Conservation (phyloP, 2,797 vertebrate species). For the Phalloptychus januarius region DNA sequence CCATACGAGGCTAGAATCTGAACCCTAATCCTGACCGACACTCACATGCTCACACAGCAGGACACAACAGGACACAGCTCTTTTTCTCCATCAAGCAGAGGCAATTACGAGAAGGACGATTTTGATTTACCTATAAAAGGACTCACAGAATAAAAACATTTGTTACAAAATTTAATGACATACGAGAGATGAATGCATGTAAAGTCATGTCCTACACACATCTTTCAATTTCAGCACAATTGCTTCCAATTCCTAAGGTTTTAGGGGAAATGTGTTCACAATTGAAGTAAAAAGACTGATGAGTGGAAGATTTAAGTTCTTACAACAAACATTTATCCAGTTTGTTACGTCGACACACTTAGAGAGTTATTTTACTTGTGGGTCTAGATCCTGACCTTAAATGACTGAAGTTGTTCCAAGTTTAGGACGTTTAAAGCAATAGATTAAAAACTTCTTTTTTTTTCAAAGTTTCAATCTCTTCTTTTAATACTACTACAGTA, state of each 20-base stretch:
- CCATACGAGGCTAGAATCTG: slow-evolving; percentile 35
- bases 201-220: neutral
- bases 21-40: slow-evolving; percentile 1
- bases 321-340: slow-evolving; percentile 28
- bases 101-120: slow-evolving; percentile 30
- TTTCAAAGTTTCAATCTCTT: neutral
- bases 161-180: neutral
- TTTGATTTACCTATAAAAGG: neutral
- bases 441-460: neutral
- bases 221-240: neutral
- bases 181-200: neutral
- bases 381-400: neutral
- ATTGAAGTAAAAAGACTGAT: slow-evolving; percentile 29
- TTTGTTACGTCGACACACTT: slow-evolving; percentile 32
- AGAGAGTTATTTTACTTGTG: slow-evolving; percentile 2
- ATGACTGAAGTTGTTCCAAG: neutral
- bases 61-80: slow-evolving; percentile 30
- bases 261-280: slow-evolving; percentile 45
- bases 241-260: slow-evolving; percentile 14
- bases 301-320: slow-evolving; percentile 47
- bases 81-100: slow-evolving; percentile 19
- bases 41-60: slow-evolving; percentile 3
- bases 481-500: neutral
- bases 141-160: neutral
- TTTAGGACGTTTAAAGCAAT: neutral